Evolutionary conservation across 2,113 vertebrate species (phyloP).

Genomic region (Hipposideros armiger): DNA sequence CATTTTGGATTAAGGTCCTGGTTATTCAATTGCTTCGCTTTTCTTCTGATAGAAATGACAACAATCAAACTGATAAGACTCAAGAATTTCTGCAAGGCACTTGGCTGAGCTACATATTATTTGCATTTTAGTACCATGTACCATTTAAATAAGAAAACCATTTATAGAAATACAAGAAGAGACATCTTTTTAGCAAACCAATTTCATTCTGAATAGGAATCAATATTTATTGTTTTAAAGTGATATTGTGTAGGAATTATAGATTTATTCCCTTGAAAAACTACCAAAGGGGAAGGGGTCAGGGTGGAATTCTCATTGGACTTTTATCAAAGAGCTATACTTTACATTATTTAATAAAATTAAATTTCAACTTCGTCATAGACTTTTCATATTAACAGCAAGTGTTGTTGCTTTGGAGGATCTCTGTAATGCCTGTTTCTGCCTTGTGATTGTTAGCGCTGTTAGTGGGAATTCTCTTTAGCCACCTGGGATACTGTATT

Average conservation of each 20-base stretch:
- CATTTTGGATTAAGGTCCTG: neutral
- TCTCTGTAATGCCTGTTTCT: neutral
- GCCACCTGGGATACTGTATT: neutral
- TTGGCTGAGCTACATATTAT: neutral
- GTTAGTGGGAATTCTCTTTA: neutral
- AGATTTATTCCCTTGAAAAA: conserved; percentile 23
- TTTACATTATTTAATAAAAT: conserved; percentile 37
- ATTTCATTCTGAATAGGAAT: neutral
- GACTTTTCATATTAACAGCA: neutral
- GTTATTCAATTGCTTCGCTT: neutral
- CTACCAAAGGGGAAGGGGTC: neutral
- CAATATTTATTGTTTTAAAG: neutral
- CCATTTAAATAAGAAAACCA: conserved; percentile 34
- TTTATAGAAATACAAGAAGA: neutral
- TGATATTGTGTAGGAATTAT: neutral
- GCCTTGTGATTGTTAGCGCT: neutral
- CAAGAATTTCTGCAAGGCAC: neutral
- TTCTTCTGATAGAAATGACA: neutral
- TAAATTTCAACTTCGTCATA: neutral
- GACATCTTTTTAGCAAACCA: neutral
- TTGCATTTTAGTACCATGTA: neutral
- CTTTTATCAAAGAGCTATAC: neutral
- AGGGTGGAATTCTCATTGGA: neutral
- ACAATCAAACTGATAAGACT: neutral
- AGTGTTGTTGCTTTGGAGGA: neutral